These are phyloP conservation scores for Acanthurus leucopareius DNA, from an alignment of 2,797 vertebrate genomes.

Conservation along the genomic window DNA sequence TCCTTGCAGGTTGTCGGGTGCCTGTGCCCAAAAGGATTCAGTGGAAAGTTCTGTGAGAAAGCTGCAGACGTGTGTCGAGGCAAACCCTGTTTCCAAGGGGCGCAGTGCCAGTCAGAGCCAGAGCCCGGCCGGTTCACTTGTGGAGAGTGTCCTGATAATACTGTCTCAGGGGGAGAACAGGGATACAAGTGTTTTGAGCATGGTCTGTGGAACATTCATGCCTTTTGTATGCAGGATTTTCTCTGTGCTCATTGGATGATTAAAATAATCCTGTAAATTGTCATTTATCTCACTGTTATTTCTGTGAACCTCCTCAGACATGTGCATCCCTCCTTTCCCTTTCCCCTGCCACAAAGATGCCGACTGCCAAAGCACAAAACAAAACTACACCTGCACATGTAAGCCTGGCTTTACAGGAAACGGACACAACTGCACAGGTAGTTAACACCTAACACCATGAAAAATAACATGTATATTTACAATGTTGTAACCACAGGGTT, in stretches of 20 bases:
- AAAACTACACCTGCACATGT: slow-evolving; percentile 85
- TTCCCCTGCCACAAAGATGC: slow-evolving; percentile 87
- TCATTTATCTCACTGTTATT: too few species aligned
- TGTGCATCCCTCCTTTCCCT: slow-evolving; percentile 84
- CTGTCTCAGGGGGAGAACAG: slow-evolving; percentile 68
- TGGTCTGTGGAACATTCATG: slow-evolving; percentile 68
- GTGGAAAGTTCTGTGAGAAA: slow-evolving; percentile 84
- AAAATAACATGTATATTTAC: not conserved
- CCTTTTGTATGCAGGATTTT: not conserved
- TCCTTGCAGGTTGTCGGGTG: slow-evolving; percentile 85
- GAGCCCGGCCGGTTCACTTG: slow-evolving; percentile 78
- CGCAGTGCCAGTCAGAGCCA: slow-evolving; percentile 72
- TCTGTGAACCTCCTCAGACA: slow-evolving; percentile 74
- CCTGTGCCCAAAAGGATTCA: slow-evolving; percentile 83
- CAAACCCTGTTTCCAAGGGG: slow-evolving; percentile 84
- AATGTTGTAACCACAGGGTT: not conserved
- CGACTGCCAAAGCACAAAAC: slow-evolving; percentile 80
- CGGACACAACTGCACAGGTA: slow-evolving; percentile 87
- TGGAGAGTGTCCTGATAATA: slow-evolving; percentile 80
- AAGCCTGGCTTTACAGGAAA: slow-evolving; percentile 83
- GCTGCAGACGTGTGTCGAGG: slow-evolving; percentile 80
- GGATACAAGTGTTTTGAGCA: slow-evolving; percentile 90
- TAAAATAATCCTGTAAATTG: too few species aligned
- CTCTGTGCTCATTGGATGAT: not conserved
- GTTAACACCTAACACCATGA: not conserved